Percentiles rank a stretch among this genome's conserved stretches.
Conservation (phyloP, 2,113 vertebrate species). For the Colistium nudipinnis region DNA sequence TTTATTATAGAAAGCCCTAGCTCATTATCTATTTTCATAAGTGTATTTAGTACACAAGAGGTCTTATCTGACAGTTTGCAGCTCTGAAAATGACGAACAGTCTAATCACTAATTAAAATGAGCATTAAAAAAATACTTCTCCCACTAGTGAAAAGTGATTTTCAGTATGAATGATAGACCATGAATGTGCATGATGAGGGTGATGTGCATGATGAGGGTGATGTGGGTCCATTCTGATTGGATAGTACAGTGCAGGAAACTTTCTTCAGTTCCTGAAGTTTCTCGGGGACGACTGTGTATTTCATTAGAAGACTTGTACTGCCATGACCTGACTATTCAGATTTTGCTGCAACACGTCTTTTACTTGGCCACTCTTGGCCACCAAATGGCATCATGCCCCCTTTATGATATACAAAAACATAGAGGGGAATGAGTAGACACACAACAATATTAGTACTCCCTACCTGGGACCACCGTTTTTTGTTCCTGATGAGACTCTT, state of each 20-base stretch:
- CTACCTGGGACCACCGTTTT: slow-evolving; percentile 87
- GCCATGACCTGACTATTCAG: background rate
- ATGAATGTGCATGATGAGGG: too few relatives aligned
- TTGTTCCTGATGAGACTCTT: slow-evolving; percentile 82
- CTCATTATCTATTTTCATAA: too few relatives aligned
- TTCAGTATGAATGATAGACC: too few relatives aligned
- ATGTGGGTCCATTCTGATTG: background rate
- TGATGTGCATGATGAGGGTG: too few relatives aligned
- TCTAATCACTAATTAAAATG: background rate
- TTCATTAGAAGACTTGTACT: background rate
- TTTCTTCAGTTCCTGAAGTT: background rate
- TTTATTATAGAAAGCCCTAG: background rate
- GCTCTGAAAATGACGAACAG: background rate
- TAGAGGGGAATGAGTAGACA: background rate
- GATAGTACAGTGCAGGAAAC: background rate
- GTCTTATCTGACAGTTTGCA: background rate
- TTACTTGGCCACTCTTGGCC: background rate
- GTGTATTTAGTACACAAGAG: background rate
- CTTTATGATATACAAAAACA: background rate
- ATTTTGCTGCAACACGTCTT: background rate
- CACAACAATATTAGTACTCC: background rate
- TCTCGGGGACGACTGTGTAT: background rate
- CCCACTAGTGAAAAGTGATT: background rate
- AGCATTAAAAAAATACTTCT: background rate
- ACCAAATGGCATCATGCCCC: background rate